Evolutionary conservation across 2,888 invertebrate genomes (phyloP), one percentile per base, ranked within the genome.

Genomic region (Encarsia formosa): DNA sequence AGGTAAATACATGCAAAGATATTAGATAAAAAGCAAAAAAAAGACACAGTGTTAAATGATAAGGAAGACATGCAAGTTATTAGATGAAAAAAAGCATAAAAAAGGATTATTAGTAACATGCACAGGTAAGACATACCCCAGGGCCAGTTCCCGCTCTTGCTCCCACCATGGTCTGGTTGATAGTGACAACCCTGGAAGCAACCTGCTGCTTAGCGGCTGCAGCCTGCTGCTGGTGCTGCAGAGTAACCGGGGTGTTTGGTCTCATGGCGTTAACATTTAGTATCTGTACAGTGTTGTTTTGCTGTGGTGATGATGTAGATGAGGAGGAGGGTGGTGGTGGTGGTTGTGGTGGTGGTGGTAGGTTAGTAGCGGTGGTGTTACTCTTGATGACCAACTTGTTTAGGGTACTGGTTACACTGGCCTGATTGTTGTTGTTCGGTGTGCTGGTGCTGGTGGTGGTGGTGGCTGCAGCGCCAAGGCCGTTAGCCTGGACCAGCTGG

Each of bases 271-370:
- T 78, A 41, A 78, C 88, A 75, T 91, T 91, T 63, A 91, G 80
- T 69, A 92, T 88, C 76, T 89, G 88, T 66, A 92, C 88, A 76
- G 88, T 88, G 66, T 80, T 78, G 49, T 86, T 86, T 13, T 24
- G 39, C 11, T 22, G 19, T 38, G 38, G 11, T 41, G 41, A 15
- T 41, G 41, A 2, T 26, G 23, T 24, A 24, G 40, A 6, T 23
- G 40, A 5, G n/a, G 26, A 2, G 2, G 24, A 4, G 15, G 41
- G 15, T 41, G 41, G 8, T 23, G 26, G 9, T 23, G 23, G 3
- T 40, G 40, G 6, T 40, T 22, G 13, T 40, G 40, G 15, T 19
- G 23, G 59, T 79, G 78, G 54, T 81, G 73, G 59, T 31, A 15
- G 13, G 11, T 11, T 6, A 31, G 13, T 15, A 31, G 3, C 3